Evolutionary conservation across 2,113 vertebrate species (phyloP), one percentile per base, ranked within the genome.

Genomic region (Oncorhynchus kisutch): DNA sequence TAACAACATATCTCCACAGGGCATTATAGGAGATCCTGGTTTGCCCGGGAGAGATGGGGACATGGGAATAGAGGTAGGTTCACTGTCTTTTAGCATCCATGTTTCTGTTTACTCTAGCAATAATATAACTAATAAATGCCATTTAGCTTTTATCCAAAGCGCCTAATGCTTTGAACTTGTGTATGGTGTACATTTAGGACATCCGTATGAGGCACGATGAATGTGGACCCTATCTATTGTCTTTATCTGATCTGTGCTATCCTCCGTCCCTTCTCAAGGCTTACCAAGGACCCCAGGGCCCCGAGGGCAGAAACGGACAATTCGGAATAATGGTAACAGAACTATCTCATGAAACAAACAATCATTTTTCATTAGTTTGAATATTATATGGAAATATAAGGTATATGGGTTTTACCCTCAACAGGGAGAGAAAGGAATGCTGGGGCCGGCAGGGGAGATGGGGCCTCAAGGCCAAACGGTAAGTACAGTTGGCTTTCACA

Each of bases 11-110:
- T 80, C 72, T 86, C 67, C 0, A 9, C 67, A 95, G 95, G 95
- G 94, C n/a, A 95, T 94, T 70, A 34, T 89, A 79, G 94, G 94
- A 76, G 94, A 95, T 86, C 92, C 91, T 2, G 94, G 95, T 39
- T 76, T 87, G 57, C 57, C 84, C 51, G 94, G 94, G n/a, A 90
- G 94, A 89, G 93, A 95, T 66, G 94, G 94, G 27, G 90, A 92
- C 82, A 70, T 79, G 39, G 94, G 94, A 78, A 87, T 93, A 76
- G 94, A 94, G 90, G 93, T 95, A 20, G 39, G 39, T 11, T 11
- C 39, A 45, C 39, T 11, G 39, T 11, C 39, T 45, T 45, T 3
- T 11, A 20, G 4, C 18, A 7, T 70, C 14, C 45, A 71, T 24
- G 11, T 29, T 70, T 11, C 20, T 39, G 16, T 66, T 73, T 62